Percentiles rank a stretch among this genome's conserved stretches.
phyloP scores from a whole-genome alignment of 2,797 vertebrate species.

The Oreonectes daqikongensis region DNA sequence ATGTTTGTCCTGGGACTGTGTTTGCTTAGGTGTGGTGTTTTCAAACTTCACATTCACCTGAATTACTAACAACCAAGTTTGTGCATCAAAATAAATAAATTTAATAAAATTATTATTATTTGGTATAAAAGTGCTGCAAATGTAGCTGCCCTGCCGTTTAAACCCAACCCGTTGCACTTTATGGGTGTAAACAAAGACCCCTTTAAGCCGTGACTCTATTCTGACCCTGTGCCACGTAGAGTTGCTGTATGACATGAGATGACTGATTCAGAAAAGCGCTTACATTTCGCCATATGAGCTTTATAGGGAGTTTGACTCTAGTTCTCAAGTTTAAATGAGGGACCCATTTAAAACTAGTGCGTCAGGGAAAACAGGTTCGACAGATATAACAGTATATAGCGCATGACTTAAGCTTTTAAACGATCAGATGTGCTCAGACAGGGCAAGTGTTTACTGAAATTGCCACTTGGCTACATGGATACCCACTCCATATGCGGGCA shows the following conservation, averaged over 20 bases:
- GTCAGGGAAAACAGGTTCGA: constrained; percentile 4
- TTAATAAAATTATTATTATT: too few relatives aligned
- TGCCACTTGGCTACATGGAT: constrained; percentile 59
- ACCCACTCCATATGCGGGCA: constrained; percentile 19
- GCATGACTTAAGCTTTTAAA: not conserved
- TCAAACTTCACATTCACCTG: too few relatives aligned
- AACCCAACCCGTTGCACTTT: not conserved
- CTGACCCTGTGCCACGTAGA: constrained; percentile 51
- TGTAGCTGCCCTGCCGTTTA: not conserved
- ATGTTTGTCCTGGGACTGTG: too few relatives aligned
- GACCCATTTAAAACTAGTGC: not conserved
- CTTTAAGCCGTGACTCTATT: constrained; percentile 48
- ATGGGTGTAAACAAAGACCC: constrained; percentile 53
- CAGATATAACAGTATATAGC: not conserved
- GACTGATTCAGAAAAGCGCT: not conserved
- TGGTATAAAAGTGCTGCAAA: not conserved
- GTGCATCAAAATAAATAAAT: too few relatives aligned
- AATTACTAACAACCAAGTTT: too few relatives aligned
- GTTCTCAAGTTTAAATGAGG: not conserved
- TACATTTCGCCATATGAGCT: not conserved
- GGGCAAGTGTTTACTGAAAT: too few relatives aligned
- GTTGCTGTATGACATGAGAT: constrained; percentile 20
- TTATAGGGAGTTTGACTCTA: not conserved
- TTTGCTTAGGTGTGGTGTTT: too few relatives aligned
- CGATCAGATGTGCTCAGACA: not conserved